Evolutionary conservation across 2,113 vertebrate species (phyloP).

Genomic region (Eira barbara): DNA sequence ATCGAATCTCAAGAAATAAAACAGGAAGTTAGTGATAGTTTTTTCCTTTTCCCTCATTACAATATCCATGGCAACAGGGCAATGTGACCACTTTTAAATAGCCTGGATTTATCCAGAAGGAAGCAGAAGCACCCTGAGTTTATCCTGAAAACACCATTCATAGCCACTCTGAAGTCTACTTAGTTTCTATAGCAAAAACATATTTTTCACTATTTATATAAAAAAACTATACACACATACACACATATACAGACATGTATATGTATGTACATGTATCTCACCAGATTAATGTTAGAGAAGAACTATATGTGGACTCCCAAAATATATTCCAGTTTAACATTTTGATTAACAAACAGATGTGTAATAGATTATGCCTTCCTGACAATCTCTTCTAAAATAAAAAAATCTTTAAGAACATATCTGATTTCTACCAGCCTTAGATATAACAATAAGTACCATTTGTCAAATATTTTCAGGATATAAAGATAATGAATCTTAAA

Average conservation of each 20-base stretch:
- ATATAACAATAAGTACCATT: neutral
- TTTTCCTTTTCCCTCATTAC: neutral
- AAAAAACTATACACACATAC: neutral
- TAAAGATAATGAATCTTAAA: neutral
- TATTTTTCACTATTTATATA: neutral
- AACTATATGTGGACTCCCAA: neutral
- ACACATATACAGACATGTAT: neutral
- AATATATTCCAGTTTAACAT: neutral
- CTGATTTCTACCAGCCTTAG: neutral
- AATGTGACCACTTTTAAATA: neutral
- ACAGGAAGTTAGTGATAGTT: neutral
- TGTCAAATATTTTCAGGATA: neutral
- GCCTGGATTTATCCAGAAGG: neutral
- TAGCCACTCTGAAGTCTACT: neutral
- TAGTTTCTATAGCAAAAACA: neutral
- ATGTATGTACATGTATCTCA: neutral
- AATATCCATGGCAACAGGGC: neutral
- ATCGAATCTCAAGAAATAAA: neutral
- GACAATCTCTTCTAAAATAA: neutral
- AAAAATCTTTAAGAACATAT: conserved; percentile 5
- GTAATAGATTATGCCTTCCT: neutral
- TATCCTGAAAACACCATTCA: neutral
- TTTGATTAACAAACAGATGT: neutral
- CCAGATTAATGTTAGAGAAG: neutral
- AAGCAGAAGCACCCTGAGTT: neutral